Evolutionary conservation across 1,140 invertebrate genomes (phyloP).

Genomic region (Calephelis virginiensis): DNA sequence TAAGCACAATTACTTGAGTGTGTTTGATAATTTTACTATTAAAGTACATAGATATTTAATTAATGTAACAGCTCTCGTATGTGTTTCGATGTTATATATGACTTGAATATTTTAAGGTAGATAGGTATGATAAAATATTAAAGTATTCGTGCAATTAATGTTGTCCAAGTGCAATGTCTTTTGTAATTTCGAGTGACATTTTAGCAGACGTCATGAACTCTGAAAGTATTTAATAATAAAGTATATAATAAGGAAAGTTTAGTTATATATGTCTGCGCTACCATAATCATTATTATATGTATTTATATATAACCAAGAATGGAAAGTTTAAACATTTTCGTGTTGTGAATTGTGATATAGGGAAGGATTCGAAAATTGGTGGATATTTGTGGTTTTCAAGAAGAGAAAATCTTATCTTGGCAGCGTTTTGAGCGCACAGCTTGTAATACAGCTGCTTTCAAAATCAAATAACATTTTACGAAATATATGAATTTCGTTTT

Average conservation of each 20-base stretch:
- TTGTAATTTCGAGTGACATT: not conserved
- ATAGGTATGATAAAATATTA: not conserved
- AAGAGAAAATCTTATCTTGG: too few species aligned
- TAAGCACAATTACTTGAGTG: constrained; percentile 25
- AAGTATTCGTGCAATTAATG: constrained; percentile 14
- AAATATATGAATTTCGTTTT: too few species aligned
- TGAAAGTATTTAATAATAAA: not conserved
- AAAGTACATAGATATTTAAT: constrained; percentile 8
- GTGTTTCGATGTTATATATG: not conserved
- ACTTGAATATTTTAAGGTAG: not conserved
- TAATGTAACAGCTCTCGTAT: not conserved
- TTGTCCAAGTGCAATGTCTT: not conserved
- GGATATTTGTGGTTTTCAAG: too few species aligned
- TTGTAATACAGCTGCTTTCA: too few species aligned
- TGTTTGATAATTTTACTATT: not conserved
- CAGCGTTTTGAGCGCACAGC: too few species aligned
- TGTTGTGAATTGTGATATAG: too few species aligned
- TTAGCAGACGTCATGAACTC: not conserved
- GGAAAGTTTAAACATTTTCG: too few species aligned
- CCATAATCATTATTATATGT: too few species aligned
- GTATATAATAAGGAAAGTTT: not conserved
- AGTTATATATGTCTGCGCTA: too few species aligned
- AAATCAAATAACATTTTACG: too few species aligned
- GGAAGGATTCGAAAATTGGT: too few species aligned
- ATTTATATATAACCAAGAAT: too few species aligned